These are phyloP conservation scores for Sebastes vulpes DNA, from an alignment of 2,797 vertebrate genomes.

Conservation along the genomic window DNA sequence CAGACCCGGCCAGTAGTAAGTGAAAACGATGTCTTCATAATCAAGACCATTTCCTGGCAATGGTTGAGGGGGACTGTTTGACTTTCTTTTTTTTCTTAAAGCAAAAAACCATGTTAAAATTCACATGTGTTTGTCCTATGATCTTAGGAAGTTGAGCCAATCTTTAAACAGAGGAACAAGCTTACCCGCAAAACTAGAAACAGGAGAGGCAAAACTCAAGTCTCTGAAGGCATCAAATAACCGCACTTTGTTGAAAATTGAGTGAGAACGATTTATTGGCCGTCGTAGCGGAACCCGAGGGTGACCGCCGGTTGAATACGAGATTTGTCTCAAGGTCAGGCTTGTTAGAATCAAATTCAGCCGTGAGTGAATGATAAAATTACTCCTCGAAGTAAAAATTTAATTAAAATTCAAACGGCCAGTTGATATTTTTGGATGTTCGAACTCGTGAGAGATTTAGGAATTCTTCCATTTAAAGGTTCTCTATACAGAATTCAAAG, in stretches of 20 bases:
- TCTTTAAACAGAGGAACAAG: constrained; percentile 10
- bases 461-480: background rate
- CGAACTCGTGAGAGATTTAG: background rate
- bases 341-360: background rate
- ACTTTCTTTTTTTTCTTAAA: constrained; percentile 21
- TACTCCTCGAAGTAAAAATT: background rate
- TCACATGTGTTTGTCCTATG: constrained; percentile 39
- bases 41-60: constrained; percentile 60
- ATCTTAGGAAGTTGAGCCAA: constrained; percentile 17
- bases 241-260: constrained; percentile 14
- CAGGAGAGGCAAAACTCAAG: background rate
- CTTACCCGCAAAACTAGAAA: background rate
- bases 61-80: constrained; percentile 7
- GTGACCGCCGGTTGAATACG: background rate
- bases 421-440: background rate
- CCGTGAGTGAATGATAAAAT: background rate
- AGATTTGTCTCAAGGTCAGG: background rate
- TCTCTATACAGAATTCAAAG: background rate
- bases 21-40: constrained; percentile 69
- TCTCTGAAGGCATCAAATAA: constrained; percentile 26
- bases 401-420: background rate
- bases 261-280: constrained; percentile 49
- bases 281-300: constrained; percentile 21
- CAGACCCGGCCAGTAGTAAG: constrained; percentile 30
- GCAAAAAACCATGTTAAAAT: constrained; percentile 43